Base-by-base conservation (phyloP, 2,113 vertebrate genomes). In the Agapornis roseicollis region DNA sequence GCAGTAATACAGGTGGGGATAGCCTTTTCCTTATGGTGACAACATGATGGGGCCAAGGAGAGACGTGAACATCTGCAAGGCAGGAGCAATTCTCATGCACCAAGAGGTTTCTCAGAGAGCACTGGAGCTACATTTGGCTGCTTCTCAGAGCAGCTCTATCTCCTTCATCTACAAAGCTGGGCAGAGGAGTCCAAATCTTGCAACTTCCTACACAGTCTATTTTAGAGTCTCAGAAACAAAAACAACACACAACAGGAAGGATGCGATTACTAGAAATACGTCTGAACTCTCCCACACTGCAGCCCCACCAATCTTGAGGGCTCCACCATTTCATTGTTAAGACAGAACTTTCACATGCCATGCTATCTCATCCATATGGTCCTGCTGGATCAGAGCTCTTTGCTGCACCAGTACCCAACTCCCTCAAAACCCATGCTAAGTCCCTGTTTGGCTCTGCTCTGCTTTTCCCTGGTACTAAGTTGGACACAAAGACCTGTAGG, bases 151-250 rank as follows among this genome's bases (percentile, higher is more conserved):
- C 69, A 39, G 70, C 74, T 90, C 70, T 33, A 23, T 76, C 86
- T 83, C 92, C 65, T 85, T 56, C 6, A 77, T 85, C 83, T 85
- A 55, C 60, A 85, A 28, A 76, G 17, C 73, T 5, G 79, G 70
- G 92, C 87, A 92, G 74, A 81, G 37, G 60, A 85, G 55, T 49
- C 83, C 87, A 73, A 88, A 85, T 53, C 90, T 73, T 80, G 87
- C 83, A 87, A n/a, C 94, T 72, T 88, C 93, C 90, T 64, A 69
- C 90, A 50, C 71, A 35, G 71, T 50, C 63, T 92, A 70, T 88
- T 86, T 88, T 63, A 27, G 50, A 90, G 80, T 7, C 71, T 65
- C 39, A 29, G 63, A 86, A 95, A 85, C 60, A 68, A 85, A 73
- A 53, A 0, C 91, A 89, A 55, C 49, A 29, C 49, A 46, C 66